These are phyloP conservation scores for Subanguina moxae DNA, from an alignment of 1,140 invertebrate genomes.

Conservation along the genomic window DNA sequence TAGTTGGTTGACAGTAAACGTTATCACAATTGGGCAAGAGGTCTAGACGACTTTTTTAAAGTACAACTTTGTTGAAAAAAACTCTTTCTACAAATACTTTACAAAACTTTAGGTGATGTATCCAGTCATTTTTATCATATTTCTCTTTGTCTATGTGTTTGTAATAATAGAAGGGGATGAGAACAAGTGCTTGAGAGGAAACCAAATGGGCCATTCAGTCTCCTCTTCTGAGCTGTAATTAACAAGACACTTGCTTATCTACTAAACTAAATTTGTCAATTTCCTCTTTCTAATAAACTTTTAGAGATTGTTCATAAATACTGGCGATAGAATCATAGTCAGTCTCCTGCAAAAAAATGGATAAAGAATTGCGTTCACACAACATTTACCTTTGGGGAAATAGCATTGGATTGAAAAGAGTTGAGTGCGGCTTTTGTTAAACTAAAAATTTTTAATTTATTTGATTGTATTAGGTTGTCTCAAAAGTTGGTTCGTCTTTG, in stretches of 20 bases:
- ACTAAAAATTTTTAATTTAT: too few species aligned
- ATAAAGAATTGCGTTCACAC: too few species aligned
- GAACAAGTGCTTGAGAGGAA: conserved; percentile 42
- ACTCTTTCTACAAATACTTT: not conserved
- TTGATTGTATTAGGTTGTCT: too few species aligned
- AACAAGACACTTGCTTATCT: too few species aligned
- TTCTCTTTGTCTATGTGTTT: conserved; percentile 55
- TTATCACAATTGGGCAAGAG: conserved; percentile 26
- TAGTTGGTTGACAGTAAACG: conserved; percentile 29
- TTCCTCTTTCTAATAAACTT: conserved; percentile 46
- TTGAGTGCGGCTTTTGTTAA: conserved; percentile 68
- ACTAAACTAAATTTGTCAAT: not conserved
- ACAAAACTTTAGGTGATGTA: conserved; percentile 43
- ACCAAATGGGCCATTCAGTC: not conserved
- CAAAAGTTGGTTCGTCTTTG: too few species aligned
- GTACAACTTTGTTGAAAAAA: conserved; percentile 7
- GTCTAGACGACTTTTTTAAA: conserved; percentile 49
- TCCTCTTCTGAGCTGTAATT: not conserved
- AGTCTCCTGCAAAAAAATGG: conserved; percentile 20
- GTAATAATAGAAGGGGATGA: conserved; percentile 57
- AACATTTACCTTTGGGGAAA: conserved; percentile 31
- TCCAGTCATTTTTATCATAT: conserved; percentile 55
- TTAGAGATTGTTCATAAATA: conserved; percentile 53
- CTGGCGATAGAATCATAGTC: conserved; percentile 46
- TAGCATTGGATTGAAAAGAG: conserved; percentile 46